These are phyloP conservation scores for Bactericera cockerelli DNA, from an alignment of 1,140 invertebrate species.

Conservation along the genomic window DNA sequence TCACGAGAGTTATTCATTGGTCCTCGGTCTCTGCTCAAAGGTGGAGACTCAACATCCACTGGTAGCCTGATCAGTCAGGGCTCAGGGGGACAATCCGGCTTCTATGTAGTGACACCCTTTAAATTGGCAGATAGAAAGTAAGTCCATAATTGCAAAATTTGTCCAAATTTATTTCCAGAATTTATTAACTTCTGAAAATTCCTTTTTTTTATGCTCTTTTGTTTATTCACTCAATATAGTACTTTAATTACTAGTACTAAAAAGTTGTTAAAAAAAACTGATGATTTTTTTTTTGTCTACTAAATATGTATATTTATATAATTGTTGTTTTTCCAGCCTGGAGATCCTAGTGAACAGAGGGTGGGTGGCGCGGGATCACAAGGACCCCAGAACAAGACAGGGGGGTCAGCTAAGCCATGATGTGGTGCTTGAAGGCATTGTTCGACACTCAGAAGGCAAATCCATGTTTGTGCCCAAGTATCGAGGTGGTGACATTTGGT, in stretches of 20 bases:
- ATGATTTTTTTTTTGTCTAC: no score
- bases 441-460: conserved; percentile 55
- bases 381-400: conserved; percentile 38
- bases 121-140: conserved; percentile 57
- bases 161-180: no score
- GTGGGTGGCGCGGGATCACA: conserved; percentile 58
- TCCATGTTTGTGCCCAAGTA: conserved; percentile 61
- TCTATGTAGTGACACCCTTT: conserved; percentile 63
- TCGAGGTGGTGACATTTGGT: conserved; percentile 39
- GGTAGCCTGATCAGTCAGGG: conserved; percentile 31
- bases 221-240: no score
- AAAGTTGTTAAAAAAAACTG: no score
- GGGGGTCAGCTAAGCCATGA: conserved; percentile 45
- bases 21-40: conserved; percentile 50
- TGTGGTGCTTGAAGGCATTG: conserved; percentile 64
- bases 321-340: no score
- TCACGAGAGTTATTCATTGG: conserved; percentile 65
- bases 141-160: conserved; percentile 25
- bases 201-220: no score
- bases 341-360: conserved; percentile 82
- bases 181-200: no score
- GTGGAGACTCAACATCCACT: conserved; percentile 28
- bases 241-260: no score
- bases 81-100: conserved; percentile 37
- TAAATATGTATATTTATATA: no score